Evolutionary conservation across 1,140 invertebrate species (phyloP).

Genomic region (Drosophila arawakana): DNA sequence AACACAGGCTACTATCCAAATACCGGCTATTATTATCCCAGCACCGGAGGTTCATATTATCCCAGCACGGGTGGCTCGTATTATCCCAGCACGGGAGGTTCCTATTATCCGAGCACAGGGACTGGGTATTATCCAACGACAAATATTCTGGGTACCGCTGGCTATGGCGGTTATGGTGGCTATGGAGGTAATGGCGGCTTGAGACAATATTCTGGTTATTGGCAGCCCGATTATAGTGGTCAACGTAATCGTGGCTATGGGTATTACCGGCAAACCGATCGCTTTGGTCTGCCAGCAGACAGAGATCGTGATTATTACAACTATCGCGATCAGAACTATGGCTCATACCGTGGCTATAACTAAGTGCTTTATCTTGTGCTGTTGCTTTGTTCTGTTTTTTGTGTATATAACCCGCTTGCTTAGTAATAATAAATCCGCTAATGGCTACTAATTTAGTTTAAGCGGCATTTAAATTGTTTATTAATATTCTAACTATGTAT

Average conservation of each 20-base stretch:
- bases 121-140: slow-evolving; percentile 67
- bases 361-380: slow-evolving; percentile 45
- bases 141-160: slow-evolving; percentile 71
- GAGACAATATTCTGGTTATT: slow-evolving; percentile 83
- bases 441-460: slow-evolving; percentile 36
- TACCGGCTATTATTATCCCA: slow-evolving; percentile 42
- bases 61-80: slow-evolving; percentile 24
- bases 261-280: slow-evolving; percentile 75
- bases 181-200: slow-evolving; percentile 85
- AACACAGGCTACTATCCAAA: slow-evolving; percentile 45
- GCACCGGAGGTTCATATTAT: slow-evolving; percentile 49
- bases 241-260: slow-evolving; percentile 82
- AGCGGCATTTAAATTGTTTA: slow-evolving; percentile 19
- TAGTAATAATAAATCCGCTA: slow-evolving; percentile 44
- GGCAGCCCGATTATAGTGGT: slow-evolving; percentile 77
- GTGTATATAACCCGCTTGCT: slow-evolving; percentile 32
- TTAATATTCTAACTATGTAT: neutral
- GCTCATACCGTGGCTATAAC: slow-evolving; percentile 69
- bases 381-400: slow-evolving; percentile 41
- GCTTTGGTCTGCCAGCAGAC: slow-evolving; percentile 71
- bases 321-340: slow-evolving; percentile 42
- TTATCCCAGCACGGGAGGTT: slow-evolving; percentile 30
- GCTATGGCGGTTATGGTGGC: slow-evolving; percentile 83
- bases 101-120: slow-evolving; percentile 33
- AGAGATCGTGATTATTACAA: slow-evolving; percentile 54